Base-by-base conservation (phyloP, 2,888 invertebrate genomes). In the Idaea dimidiata region DNA sequence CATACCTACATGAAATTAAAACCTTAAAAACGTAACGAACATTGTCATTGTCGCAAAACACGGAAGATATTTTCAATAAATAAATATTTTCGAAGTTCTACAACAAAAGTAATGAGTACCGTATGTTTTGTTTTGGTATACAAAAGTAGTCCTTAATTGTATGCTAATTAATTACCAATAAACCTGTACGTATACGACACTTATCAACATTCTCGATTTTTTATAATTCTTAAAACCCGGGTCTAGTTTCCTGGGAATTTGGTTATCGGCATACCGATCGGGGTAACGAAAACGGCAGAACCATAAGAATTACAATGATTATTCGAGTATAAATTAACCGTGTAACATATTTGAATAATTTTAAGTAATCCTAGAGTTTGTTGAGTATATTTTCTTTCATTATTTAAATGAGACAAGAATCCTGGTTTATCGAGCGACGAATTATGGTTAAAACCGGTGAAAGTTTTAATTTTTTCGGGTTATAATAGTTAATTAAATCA, bases 191-290 rank as follows among this genome's bases (percentile, higher is more conserved):
- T 24, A 24, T 24, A 24, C 24, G 24, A 24, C 24, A 24, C 3
- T 24, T 24, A 78, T 78, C 72, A 69, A 58, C 63, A 69, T 70
- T 69, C 66, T 71, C 70, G 1, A 72, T 74, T 66, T 64, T 65
- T 69, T 71, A 61, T 61, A 61, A 71, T 70, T 75, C 68, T 70
- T 64, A 62, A 66, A 70, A 67, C 62, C 65, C 64, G 64, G 65
- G 58, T 72, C 69, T 68, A 64, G 66, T 62, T 65, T 66, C 74
- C 68, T 75, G 76, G 69, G 76, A 77, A 76, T 67, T 57, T 54
- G 54, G 18, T 78, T 77, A 77, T 78, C 75, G 18, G 65, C 63
- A 57, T 62, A 59, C 66, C 68, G 63, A 77, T 75, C 72, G 59
- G 58, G 60, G 59, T 63, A 66, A 67, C 63, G 69, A 62, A 57